A percentile compares a stretch with the other conserved stretches of the same genome.
phyloP scores from a whole-genome alignment of 2,113 vertebrate species.

The Poeciliopsis retropinna region DNA sequence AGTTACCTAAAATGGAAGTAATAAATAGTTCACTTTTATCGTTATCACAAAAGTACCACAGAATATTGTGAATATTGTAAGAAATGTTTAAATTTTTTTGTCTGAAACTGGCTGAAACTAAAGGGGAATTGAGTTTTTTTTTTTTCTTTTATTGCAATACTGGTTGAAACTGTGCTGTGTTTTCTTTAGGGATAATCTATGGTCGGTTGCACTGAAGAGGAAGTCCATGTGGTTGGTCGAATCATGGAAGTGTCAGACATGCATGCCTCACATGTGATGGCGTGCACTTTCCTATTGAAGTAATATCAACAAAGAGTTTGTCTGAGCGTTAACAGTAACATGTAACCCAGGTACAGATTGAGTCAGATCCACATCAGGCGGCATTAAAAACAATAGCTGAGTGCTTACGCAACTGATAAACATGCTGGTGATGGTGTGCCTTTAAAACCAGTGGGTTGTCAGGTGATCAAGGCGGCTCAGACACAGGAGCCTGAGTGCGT shows the following conservation, averaged over 20 bases:
- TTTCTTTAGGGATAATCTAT: slow-evolving; percentile 9
- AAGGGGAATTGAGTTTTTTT: not conserved
- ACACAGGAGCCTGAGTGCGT: slow-evolving; percentile 62
- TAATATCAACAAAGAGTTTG: not conserved
- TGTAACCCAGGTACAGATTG: not conserved
- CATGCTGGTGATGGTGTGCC: slow-evolving; percentile 72
- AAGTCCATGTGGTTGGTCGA: slow-evolving; percentile 34
- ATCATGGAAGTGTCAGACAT: slow-evolving; percentile 5
- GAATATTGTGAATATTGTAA: no score
- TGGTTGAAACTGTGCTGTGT: not conserved
- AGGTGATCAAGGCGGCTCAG: slow-evolving; percentile 78
- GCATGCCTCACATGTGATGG: not conserved
- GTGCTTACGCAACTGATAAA: slow-evolving; percentile 62
- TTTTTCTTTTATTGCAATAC: not conserved
- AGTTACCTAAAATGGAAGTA: no score
- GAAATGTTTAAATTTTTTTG: no score
- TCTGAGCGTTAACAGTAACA: not conserved
- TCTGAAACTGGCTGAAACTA: not conserved
- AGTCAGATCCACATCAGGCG: not conserved
- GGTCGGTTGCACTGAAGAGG: slow-evolving; percentile 37
- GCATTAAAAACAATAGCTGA: slow-evolving; percentile 42
- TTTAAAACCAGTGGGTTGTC: slow-evolving; percentile 83
- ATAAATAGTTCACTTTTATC: no score
- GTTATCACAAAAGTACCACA: no score
- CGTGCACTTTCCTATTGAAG: not conserved